Percentiles rank a stretch among this genome's conserved stretches.
Evolutionary conservation across 2,888 invertebrate genomes (phyloP).

Genomic region (Cheilosia vernalis): DNA sequence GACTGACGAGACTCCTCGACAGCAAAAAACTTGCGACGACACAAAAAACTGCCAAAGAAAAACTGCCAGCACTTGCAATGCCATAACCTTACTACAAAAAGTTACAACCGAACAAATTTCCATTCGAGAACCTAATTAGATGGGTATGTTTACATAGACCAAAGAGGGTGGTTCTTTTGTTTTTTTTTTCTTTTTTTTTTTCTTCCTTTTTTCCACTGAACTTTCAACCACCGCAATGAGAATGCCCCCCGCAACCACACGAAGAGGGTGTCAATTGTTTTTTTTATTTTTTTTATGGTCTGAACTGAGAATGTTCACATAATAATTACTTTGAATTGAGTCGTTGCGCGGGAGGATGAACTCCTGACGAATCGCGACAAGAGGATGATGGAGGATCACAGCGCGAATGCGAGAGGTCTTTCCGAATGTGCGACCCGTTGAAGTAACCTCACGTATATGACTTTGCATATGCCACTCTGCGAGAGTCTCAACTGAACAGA

Average conservation of each 20-base stretch:
- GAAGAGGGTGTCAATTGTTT: conserved; percentile 73
- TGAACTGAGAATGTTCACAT: conserved; percentile 66
- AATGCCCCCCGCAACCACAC: conserved; percentile 43
- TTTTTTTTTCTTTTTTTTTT: conserved; percentile 18
- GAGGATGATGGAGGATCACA: conserved; percentile 69
- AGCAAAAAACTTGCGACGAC: conserved; percentile 76
- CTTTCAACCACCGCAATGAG: conserved; percentile 60
- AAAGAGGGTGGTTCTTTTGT: conserved; percentile 54
- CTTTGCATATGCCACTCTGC: conserved; percentile 46
- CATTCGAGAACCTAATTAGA: conserved; percentile 75
- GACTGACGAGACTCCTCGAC: conserved; percentile 81
- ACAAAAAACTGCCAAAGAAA: conserved; percentile 74
- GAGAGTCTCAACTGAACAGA: conserved; percentile 63
- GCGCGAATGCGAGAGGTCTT: conserved; percentile 60
- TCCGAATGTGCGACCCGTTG: conserved; percentile 53
- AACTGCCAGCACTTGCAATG: conserved; percentile 69
- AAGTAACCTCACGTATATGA: conserved; percentile 70
- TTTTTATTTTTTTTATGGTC: conserved; percentile 43
- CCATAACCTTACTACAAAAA: conserved; percentile 61
- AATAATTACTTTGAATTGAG: conserved; percentile 62
- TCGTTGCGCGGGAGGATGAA: conserved; percentile 72
- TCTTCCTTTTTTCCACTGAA: conserved; percentile 36
- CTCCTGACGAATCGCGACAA: conserved; percentile 72
- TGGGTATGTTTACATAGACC: conserved; percentile 72
- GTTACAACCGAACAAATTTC: conserved; percentile 74